Conservation (phyloP, 2,797 vertebrate species). For the Clamator glandarius region DNA sequence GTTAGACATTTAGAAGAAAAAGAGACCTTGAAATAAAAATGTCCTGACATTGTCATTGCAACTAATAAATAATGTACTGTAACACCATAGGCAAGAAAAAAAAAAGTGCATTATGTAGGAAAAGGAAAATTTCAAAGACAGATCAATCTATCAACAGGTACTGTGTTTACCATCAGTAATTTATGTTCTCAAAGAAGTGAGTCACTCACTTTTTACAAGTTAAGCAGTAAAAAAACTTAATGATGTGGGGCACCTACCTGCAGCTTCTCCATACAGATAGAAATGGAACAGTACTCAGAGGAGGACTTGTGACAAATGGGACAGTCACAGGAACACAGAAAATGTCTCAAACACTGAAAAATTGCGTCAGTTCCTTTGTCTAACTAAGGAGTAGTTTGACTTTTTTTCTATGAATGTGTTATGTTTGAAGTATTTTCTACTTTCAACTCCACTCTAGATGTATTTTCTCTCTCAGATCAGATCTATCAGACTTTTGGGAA, state of each 20-base stretch:
- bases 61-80: not conserved
- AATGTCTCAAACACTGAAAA: not conserved
- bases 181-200: not conserved
- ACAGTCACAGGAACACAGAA: not conserved
- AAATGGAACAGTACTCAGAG: not conserved
- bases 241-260: not conserved
- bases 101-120: not conserved
- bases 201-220: not conserved
- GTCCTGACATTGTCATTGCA: not conserved
- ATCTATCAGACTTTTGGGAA: not conserved
- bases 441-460: not conserved
- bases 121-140: not conserved
- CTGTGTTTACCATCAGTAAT: not conserved
- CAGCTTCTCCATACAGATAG: not conserved
- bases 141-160: not conserved
- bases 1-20: not conserved
- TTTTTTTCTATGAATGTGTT: not conserved
- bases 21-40: not conserved
- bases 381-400: not conserved
- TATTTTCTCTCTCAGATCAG: not conserved
- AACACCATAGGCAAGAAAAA: not conserved
- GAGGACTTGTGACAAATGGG: not conserved
- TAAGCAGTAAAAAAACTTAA: not conserved
- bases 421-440: not conserved
- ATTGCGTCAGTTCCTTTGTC: not conserved